phyloP scores from a whole-genome alignment of 1,140 invertebrate genomes.

The Himalopsyche phryganea region DNA sequence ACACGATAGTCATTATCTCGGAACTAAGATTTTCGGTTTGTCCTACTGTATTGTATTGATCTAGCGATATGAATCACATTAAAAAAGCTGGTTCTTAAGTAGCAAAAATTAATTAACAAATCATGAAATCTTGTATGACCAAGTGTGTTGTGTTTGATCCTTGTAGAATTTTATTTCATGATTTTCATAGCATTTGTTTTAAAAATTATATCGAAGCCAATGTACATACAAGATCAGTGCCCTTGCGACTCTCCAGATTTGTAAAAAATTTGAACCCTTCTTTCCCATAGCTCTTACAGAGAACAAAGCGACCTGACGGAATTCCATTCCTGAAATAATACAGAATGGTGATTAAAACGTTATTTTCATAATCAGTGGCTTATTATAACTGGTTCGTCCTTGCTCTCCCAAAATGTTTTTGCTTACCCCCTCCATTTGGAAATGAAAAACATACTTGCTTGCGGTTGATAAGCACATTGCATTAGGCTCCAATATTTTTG shows the following conservation, averaged over 20 bases:
- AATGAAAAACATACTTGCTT: too few species aligned
- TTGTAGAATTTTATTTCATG: not conserved
- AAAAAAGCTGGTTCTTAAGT: too few species aligned
- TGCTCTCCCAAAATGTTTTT: not conserved
- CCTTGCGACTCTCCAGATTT: constrained; percentile 42
- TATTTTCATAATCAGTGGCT: too few species aligned
- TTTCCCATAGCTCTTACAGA: constrained; percentile 64
- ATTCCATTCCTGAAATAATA: constrained; percentile 55
- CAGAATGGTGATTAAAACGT: constrained; percentile 19
- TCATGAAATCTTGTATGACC: not conserved
- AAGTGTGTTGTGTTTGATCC: not conserved
- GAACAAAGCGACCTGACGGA: constrained; percentile 65
- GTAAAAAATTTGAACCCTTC: constrained; percentile 73
- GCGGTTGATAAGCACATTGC: constrained; percentile 77
- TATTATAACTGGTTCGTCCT: not conserved
- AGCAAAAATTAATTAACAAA: too few species aligned
- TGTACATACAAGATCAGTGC: too few species aligned
- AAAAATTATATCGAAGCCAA: too few species aligned
- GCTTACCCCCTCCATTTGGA: too few species aligned
- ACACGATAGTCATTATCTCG: too few species aligned
- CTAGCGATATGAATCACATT: too few species aligned
- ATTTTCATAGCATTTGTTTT: not conserved
- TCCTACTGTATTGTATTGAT: too few species aligned
- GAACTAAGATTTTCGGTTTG: too few species aligned
- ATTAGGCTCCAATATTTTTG: constrained; percentile 70